These are phyloP conservation scores for Hydraecia micacea DNA, from an alignment of 2,888 invertebrate species.

Conservation along the genomic window DNA sequence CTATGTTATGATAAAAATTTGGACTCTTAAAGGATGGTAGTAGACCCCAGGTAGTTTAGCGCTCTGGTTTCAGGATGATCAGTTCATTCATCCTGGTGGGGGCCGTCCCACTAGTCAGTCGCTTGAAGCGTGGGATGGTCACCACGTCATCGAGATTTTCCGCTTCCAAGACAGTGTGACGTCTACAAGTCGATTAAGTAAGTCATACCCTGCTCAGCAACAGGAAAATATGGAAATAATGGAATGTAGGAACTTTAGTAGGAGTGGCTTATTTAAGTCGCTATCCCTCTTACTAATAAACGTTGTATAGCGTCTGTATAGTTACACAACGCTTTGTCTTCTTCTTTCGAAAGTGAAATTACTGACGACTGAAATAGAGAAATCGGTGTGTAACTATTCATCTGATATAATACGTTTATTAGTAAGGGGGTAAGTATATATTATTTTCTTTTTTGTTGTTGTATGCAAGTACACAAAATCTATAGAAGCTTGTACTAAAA, in stretches of 20 bases:
- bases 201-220: neutral
- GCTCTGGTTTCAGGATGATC: neutral
- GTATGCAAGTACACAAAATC: neutral
- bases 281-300: too few species aligned
- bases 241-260: neutral
- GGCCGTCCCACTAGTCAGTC: neutral
- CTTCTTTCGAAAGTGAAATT: too few species aligned
- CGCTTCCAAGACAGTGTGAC: neutral
- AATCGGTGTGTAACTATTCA: too few species aligned
- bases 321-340: too few species aligned
- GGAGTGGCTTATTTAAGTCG: too few species aligned
- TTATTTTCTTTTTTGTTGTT: neutral
- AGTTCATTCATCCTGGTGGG: neutral
- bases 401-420: too few species aligned
- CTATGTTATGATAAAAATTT: neutral
- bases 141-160: slow-evolving; percentile 8
- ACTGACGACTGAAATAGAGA: too few species aligned
- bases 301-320: too few species aligned
- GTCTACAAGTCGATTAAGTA: neutral
- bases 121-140: neutral
- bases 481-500: neutral
- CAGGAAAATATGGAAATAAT: slow-evolving; percentile 23
- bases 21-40: neutral
- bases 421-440: neutral
- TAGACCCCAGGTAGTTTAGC: too few species aligned